phyloP scores from a whole-genome alignment of 1,140 invertebrate genomes.

The Cydia amplana region DNA sequence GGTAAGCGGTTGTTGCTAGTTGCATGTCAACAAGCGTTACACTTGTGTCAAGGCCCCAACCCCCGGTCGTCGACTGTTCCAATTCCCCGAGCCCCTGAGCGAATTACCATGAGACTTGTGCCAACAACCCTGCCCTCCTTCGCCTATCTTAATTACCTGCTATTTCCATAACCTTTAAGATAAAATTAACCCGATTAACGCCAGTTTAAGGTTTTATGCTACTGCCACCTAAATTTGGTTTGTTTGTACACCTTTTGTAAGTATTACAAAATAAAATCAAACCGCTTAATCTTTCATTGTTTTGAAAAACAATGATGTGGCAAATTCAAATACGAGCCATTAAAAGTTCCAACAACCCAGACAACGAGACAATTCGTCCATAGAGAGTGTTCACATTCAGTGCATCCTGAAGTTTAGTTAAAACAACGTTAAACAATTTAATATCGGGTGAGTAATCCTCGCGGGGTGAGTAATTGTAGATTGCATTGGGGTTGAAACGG shows the following conservation, averaged over 20 bases:
- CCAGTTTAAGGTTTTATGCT: not conserved
- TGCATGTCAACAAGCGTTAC: constrained; percentile 46
- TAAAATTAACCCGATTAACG: constrained; percentile 28
- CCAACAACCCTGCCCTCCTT: constrained; percentile 58
- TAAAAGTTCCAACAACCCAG: not conserved
- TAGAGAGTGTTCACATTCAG: not conserved
- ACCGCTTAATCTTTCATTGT: not conserved
- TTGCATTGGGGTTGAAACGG: constrained; percentile 59
- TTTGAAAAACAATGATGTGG: not conserved
- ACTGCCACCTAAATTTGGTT: not conserved
- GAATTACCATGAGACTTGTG: constrained; percentile 42
- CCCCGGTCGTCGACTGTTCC: constrained; percentile 29
- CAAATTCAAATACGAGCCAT: not conserved
- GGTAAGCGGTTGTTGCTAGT: constrained; percentile 37
- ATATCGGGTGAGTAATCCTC: constrained; percentile 44
- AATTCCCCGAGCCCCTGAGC: constrained; percentile 39
- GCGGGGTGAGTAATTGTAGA: constrained; percentile 62
- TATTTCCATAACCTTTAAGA: constrained; percentile 42
- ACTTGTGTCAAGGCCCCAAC: constrained; percentile 40
- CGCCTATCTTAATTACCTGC: constrained; percentile 51
- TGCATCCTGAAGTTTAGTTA: not conserved
- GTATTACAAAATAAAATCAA: no score
- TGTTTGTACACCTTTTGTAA: not conserved
- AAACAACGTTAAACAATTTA: not conserved
- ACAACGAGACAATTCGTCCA: not conserved